These are phyloP conservation scores for Eurois occulta DNA, from an alignment of 2,888 invertebrate species.

Conservation along the genomic window DNA sequence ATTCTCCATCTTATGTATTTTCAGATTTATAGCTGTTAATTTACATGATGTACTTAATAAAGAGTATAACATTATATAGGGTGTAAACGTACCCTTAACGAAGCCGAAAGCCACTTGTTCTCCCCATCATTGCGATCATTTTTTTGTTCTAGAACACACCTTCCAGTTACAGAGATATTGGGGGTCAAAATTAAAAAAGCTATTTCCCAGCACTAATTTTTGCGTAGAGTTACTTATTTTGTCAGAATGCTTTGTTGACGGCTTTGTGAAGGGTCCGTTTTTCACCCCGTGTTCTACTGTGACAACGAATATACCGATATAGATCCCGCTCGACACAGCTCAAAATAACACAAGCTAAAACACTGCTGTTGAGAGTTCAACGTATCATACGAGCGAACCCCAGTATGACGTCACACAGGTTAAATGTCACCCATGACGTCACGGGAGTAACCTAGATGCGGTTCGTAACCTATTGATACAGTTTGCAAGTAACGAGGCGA, in stretches of 20 bases:
- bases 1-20: too few species aligned
- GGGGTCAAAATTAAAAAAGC: background rate
- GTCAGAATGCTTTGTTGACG: background rate
- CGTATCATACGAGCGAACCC: background rate
- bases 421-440: slow-evolving; percentile 74
- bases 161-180: too few species aligned
- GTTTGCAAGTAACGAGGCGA: slow-evolving; percentile 50
- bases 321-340: background rate
- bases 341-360: slow-evolving; percentile 23
- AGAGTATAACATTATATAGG: too few species aligned
- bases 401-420: slow-evolving; percentile 68
- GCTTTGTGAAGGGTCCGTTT: background rate
- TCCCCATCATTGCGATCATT: background rate
- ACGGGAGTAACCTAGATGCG: slow-evolving; percentile 73
- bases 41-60: too few species aligned
- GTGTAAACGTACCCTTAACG: too few species aligned
- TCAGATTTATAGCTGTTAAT: too few species aligned
- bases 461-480: slow-evolving; percentile 66
- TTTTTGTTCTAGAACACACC: background rate
- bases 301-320: background rate
- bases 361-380: slow-evolving; percentile 3
- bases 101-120: background rate
- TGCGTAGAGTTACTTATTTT: background rate
- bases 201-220: background rate
- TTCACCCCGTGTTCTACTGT: background rate